Base-by-base conservation (phyloP, 2,113 vertebrate species). In the Peucedramus taeniatus region DNA sequence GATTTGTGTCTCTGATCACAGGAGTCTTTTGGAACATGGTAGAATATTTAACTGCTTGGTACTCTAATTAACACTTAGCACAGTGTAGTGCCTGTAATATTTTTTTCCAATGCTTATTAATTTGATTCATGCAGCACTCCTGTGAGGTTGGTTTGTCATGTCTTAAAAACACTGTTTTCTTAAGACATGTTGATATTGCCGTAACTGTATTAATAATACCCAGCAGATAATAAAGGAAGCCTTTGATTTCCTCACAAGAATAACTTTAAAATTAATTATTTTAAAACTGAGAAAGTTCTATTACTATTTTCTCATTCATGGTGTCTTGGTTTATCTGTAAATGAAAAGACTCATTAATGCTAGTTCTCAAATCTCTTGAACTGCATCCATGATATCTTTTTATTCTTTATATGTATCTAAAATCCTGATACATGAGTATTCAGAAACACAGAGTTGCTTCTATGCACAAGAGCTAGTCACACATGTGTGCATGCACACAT, bases 211-310 rank as follows among this genome's bases (percentile, higher is more conserved):
- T 95, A 60, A 64, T 68, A 72, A 90, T 53, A 87, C 13, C 39
- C 53, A 89, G 37, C 49, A 79, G 76, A 93, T 84, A 96, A 95
- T 95, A 93, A 94, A 95, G 76, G 44, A 89, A 92, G 45, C n/a
- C 64, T 90, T 96, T 86, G 37, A 64, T 80, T 93, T 72, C 60
- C 51, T 79, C 21, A 7, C 20, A 83, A 92, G 22, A 78, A 78
- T 78, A 93, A 86, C 37, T 94, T 80, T 18, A 44, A 96, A 95
- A 88, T 56, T 0, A 71, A 53, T 92, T 87, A 20, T 95, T 92
- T 91, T 82, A 64, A 69, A 95, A 49, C 23, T 30, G 50, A 86
- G 64, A 60, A 86, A 76, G 31, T 61, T 20, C 8, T 27, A 9
- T 71, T 77, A 14, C 16, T 4, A 10, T 78, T 74, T 94, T 75